These are phyloP conservation scores for Coturnix japonica DNA, from an alignment of 2,113 vertebrate species.

Conservation along the genomic window DNA sequence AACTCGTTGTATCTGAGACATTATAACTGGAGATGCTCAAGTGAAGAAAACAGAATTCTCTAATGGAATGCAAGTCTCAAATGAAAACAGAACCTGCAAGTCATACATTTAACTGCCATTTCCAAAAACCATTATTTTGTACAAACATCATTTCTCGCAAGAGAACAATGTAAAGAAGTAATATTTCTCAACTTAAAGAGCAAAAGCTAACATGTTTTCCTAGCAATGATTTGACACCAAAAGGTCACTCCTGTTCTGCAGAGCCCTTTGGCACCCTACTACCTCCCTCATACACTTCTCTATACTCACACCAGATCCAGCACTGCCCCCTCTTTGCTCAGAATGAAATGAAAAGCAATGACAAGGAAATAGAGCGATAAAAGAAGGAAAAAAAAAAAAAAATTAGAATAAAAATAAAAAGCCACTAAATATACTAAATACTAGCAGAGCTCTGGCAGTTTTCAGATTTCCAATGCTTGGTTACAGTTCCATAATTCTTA, in stretches of 20 bases:
- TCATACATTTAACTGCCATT: background rate
- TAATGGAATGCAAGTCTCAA: background rate
- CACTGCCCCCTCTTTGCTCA: background rate
- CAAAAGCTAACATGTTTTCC: background rate
- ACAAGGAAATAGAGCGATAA: background rate
- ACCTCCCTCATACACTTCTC: background rate
- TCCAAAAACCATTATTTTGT: background rate
- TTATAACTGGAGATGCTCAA: background rate
- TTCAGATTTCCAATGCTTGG: background rate
- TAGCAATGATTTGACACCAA: background rate
- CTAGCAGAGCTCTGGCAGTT: background rate
- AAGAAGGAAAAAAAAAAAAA: accelerated
- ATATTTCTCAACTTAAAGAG: background rate
- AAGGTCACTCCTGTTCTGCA: background rate
- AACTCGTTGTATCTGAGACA: background rate
- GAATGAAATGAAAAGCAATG: background rate
- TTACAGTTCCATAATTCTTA: background rate
- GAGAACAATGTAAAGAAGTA: background rate
- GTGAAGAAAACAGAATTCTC: background rate
- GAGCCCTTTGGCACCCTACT: background rate
- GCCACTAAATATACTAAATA: background rate
- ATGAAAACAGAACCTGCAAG: background rate
- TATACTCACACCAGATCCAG: background rate
- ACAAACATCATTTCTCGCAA: background rate
- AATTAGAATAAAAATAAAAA: no score